Evolutionary conservation across 1,140 invertebrate genomes (phyloP).

Genomic region (Papilio helenus): DNA sequence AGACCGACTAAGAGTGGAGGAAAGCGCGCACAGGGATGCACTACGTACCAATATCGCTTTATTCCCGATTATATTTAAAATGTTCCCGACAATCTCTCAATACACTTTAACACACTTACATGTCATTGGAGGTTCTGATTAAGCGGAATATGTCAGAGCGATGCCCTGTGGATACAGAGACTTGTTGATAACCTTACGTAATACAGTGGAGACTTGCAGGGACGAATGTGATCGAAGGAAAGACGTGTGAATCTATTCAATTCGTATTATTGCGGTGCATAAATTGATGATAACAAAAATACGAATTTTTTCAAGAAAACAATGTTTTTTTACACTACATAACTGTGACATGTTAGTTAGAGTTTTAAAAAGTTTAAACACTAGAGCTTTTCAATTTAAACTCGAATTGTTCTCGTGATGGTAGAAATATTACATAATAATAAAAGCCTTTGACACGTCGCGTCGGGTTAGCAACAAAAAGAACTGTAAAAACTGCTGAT

Average conservation of each 20-base stretch:
- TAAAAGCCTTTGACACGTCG: slow-evolving; percentile 21
- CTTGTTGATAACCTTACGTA: slow-evolving; percentile 40
- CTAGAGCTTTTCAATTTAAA: neutral
- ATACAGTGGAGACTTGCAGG: slow-evolving; percentile 36
- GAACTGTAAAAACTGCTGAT: slow-evolving; percentile 22
- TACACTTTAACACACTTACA: slow-evolving; percentile 44
- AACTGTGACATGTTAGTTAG: neutral
- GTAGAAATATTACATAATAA: neutral
- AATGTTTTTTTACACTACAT: neutral
- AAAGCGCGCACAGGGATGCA: neutral
- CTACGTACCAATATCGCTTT: too few species aligned
- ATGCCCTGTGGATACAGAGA: slow-evolving; percentile 48
- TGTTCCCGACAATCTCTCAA: neutral
- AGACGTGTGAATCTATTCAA: too few species aligned
- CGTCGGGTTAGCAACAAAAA: neutral
- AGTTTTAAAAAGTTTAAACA: too few species aligned
- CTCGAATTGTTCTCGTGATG: neutral
- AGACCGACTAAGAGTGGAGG: too few species aligned
- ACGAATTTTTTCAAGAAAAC: too few species aligned
- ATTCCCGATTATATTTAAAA: too few species aligned
- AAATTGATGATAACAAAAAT: too few species aligned
- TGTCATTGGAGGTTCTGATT: slow-evolving; percentile 61
- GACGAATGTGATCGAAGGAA: neutral
- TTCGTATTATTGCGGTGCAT: too few species aligned
- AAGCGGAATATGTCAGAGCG: slow-evolving; percentile 59